These are phyloP conservation scores for Agapornis canus DNA, from an alignment of 2,797 vertebrate species.

Conservation along the genomic window DNA sequence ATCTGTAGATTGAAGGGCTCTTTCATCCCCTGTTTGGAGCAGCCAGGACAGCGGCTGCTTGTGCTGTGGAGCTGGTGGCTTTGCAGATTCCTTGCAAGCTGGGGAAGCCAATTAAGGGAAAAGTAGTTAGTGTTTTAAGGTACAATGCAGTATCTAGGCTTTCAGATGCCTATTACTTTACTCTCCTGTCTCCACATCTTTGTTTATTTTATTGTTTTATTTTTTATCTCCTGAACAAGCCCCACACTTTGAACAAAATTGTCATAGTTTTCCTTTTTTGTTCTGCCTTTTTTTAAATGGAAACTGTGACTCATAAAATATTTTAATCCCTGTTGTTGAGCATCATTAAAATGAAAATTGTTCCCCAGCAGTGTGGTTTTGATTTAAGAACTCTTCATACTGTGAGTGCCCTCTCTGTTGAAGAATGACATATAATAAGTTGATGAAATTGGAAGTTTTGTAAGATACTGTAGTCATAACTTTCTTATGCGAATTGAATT, in stretches of 20 bases:
- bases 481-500: slow-evolving; percentile 17
- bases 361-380: slow-evolving; percentile 27
- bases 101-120: slow-evolving; percentile 34
- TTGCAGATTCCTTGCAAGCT: slow-evolving; percentile 29
- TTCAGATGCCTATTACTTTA: neutral
- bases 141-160: neutral
- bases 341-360: slow-evolving; percentile 52
- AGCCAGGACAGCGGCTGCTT: neutral
- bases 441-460: slow-evolving; percentile 43
- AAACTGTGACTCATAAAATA: slow-evolving; percentile 50
- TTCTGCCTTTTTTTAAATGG: neutral
- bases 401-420: neutral
- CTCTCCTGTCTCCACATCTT: neutral
- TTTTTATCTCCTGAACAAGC: neutral
- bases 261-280: neutral
- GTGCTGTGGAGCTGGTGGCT: slow-evolving; percentile 14
- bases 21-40: slow-evolving; percentile 56
- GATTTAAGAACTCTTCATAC: slow-evolving; percentile 49
- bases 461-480: neutral
- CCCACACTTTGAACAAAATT: neutral
- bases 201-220: neutral
- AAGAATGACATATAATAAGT: slow-evolving; percentile 20
- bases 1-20: slow-evolving; percentile 59
- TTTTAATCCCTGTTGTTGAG: slow-evolving; percentile 47
- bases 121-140: neutral